Evolutionary conservation across 2,113 vertebrate genomes (phyloP).

Genomic region (Pycnonotus jocosus): DNA sequence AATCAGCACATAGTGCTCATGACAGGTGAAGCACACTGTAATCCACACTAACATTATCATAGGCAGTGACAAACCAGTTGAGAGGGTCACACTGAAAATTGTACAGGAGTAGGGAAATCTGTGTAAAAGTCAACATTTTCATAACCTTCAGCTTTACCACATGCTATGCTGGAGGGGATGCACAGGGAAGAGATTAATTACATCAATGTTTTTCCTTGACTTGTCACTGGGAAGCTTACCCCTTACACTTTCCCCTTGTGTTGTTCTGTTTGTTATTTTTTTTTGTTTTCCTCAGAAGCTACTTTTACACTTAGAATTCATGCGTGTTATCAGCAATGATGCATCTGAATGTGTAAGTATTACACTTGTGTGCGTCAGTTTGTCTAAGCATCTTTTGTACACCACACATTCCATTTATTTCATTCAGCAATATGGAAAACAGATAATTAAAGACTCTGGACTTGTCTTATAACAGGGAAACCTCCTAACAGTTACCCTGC

Average conservation of each 20-base stretch:
- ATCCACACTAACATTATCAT: not conserved
- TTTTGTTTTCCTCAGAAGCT: not conserved
- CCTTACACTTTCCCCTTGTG: not conserved
- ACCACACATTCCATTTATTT: not conserved
- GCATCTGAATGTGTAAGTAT: too few relatives aligned
- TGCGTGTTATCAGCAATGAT: not conserved
- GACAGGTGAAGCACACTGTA: not conserved
- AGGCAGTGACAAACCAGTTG: not conserved
- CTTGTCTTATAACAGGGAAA: not conserved
- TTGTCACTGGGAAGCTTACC: not conserved
- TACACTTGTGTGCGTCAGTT: not conserved
- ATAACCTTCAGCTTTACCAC: not conserved
- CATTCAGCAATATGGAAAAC: not conserved
- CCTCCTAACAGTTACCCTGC: not conserved
- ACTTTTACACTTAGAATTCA: not conserved
- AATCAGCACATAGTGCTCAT: not conserved
- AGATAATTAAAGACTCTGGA: not conserved
- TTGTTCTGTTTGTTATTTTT: not conserved
- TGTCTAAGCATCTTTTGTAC: not conserved
- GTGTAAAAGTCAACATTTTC: not conserved
- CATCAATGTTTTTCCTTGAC: not conserved
- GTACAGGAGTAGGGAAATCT: not conserved
- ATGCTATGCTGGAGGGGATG: rapidly evolving
- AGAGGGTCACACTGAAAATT: not conserved
- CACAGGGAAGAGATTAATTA: not conserved